Conservation (phyloP, 2,797 vertebrate genomes). For the Carcharodon carcharias region DNA sequence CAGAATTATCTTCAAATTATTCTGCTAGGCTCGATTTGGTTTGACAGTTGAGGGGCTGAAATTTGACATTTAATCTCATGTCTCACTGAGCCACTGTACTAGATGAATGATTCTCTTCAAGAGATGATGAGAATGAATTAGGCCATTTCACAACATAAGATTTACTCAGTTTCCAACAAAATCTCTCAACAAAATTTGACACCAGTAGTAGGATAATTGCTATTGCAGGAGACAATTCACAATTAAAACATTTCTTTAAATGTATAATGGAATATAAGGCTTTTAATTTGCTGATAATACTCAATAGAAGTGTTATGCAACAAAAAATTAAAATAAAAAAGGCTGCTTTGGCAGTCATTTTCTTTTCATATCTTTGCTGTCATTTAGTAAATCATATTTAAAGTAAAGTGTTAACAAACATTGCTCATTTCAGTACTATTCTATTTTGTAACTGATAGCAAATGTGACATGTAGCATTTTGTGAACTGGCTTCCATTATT, state of each 20-base stretch:
- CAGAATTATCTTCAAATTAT: constrained; percentile 49
- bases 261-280: neutral
- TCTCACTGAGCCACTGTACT: constrained; percentile 49
- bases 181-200: constrained; percentile 31
- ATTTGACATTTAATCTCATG: constrained; percentile 55
- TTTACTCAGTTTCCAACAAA: constrained; percentile 48
- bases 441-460: neutral
- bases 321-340: neutral
- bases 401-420: neutral
- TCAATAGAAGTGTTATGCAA: neutral
- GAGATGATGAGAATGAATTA: constrained; percentile 59
- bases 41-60: constrained; percentile 59
- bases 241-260: neutral
- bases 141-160: constrained; percentile 47
- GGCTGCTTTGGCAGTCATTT: neutral
- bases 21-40: constrained; percentile 52
- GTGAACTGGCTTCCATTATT: neutral
- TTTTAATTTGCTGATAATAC: neutral
- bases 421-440: neutral
- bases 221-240: neutral
- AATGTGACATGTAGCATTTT: neutral
- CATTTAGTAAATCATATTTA: neutral
- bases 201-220: neutral
- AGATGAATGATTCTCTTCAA: constrained; percentile 51
- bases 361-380: neutral